These are phyloP conservation scores for Catharus minimus DNA, from an alignment of 2,113 vertebrate genomes.

Conservation along the genomic window DNA sequence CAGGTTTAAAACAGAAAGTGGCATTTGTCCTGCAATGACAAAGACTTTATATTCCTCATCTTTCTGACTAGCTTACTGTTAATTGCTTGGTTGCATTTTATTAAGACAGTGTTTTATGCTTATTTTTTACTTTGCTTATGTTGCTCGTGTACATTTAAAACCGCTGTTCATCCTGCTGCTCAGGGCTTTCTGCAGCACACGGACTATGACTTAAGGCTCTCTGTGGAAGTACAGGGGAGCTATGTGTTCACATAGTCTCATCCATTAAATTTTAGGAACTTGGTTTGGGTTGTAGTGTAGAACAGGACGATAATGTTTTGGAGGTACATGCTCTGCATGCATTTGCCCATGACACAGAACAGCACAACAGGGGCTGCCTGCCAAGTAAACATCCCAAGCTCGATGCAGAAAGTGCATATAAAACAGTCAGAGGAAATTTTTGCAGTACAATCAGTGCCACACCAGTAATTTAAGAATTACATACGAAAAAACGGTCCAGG, in stretches of 20 bases:
- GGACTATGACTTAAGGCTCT: background rate
- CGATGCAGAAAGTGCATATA: background rate
- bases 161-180: background rate
- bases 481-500: background rate
- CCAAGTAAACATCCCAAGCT: background rate
- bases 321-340: background rate
- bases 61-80: conserved; percentile 18
- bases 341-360: background rate
- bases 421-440: background rate
- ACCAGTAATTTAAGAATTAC: background rate
- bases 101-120: conserved; percentile 2
- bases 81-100: conserved; percentile 37
- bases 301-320: background rate
- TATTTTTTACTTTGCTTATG: conserved; percentile 30
- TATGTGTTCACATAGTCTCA: background rate
- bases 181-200: background rate
- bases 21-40: background rate
- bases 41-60: background rate
- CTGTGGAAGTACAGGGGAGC: background rate
- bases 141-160: background rate
- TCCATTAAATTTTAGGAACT: background rate
- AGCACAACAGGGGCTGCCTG: background rate
- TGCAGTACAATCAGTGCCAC: background rate
- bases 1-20: background rate
- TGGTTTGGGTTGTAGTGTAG: background rate